Conservation (phyloP, 2,888 invertebrate genomes). For the Cinara cedri region DNA sequence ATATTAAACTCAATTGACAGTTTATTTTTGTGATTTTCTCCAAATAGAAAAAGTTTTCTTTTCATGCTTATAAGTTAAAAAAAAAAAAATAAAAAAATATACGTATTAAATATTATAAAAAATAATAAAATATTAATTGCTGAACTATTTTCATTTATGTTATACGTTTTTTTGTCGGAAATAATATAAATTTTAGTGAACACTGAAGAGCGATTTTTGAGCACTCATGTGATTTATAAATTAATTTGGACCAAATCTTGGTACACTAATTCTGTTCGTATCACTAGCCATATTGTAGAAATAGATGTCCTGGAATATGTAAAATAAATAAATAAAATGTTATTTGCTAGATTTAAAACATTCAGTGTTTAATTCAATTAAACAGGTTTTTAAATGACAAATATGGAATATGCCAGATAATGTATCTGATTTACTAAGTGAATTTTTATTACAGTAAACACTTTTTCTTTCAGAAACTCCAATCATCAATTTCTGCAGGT, state of each 20-base stretch:
- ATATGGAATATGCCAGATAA: too few species aligned
- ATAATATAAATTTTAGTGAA: too few species aligned
- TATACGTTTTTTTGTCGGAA: background rate
- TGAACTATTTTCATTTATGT: background rate
- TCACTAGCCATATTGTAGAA: conserved; percentile 33
- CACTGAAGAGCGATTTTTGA: background rate
- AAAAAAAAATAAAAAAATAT: too few species aligned
- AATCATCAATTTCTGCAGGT: too few species aligned
- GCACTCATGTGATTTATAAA: conserved; percentile 19
- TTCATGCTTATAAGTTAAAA: too few species aligned
- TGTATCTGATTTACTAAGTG: too few species aligned
- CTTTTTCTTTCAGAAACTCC: too few species aligned
- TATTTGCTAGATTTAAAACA: background rate
- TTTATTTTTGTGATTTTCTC: conserved; percentile 1
- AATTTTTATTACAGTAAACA: too few species aligned
- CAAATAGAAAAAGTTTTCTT: too few species aligned
- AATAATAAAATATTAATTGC: too few species aligned
- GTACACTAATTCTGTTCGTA: background rate
- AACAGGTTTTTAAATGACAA: too few species aligned
- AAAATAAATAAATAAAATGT: conserved; percentile 2
- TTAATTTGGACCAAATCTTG: conserved; percentile 8
- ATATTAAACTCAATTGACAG: background rate
- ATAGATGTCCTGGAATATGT: conserved; percentile 23
- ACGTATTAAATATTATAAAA: too few species aligned
- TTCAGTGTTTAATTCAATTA: background rate